These are phyloP conservation scores for Antheraea yamamai DNA, from an alignment of 2,888 invertebrate species.

Conservation along the genomic window DNA sequence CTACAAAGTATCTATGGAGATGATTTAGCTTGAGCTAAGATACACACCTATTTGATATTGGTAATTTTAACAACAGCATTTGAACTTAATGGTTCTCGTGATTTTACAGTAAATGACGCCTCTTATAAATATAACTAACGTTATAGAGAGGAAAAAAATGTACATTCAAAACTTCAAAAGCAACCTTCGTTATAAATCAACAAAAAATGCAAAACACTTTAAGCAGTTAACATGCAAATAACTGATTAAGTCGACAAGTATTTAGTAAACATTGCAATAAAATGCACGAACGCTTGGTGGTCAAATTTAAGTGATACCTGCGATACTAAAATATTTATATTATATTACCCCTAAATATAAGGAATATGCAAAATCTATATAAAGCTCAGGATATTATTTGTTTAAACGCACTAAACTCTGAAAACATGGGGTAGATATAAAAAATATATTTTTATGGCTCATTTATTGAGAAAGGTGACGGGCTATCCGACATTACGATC, in stretches of 20 bases:
- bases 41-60: background rate
- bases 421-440: no score
- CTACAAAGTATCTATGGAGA: background rate
- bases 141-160: background rate
- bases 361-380: no score
- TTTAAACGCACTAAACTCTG: no score
- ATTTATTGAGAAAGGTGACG: no score
- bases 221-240: conserved; percentile 51
- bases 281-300: conserved; percentile 30
- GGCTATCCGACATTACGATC: no score
- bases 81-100: background rate
- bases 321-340: no score
- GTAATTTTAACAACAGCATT: background rate
- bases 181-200: background rate
- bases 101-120: conserved; percentile 21
- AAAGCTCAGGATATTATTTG: no score
- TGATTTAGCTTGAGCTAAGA: background rate
- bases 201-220: conserved; percentile 40
- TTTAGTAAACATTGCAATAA: conserved; percentile 27
- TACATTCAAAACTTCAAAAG: background rate
- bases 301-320: no score
- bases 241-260: conserved; percentile 48
- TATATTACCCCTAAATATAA: no score
- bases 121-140: background rate
- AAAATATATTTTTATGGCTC: no score